phyloP scores from a whole-genome alignment of 2,113 vertebrate species.

The Pycnonotus jocosus region DNA sequence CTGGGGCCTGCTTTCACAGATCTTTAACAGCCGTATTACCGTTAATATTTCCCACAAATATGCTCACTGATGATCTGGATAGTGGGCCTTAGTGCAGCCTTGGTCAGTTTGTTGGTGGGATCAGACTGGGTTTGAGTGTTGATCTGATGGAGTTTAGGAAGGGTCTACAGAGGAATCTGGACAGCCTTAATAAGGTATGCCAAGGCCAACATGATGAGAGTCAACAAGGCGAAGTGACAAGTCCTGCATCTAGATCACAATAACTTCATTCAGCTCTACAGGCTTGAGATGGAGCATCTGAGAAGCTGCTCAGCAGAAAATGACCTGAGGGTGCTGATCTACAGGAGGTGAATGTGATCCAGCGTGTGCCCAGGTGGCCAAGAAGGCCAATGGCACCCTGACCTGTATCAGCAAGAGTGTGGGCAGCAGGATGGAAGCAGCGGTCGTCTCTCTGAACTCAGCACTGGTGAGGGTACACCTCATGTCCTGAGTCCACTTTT shows the following conservation, averaged over 20 bases:
- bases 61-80: not conserved
- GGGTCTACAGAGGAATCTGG: not conserved
- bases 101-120: not conserved
- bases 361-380: not conserved
- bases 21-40: too few relatives aligned
- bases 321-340: not conserved
- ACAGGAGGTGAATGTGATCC: not conserved
- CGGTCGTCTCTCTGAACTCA: not conserved
- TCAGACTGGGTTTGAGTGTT: not conserved
- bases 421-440: not conserved
- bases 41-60: too few relatives aligned
- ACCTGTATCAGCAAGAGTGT: not conserved
- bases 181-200: not conserved
- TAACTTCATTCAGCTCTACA: not conserved
- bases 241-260: not conserved
- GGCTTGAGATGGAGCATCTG: too few relatives aligned
- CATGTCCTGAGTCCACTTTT: not conserved
- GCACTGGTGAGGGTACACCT: not conserved
- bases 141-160: not conserved
- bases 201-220: not conserved
- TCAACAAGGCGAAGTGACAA: fast-evolving
- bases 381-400: not conserved
- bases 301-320: not conserved
- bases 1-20: too few relatives aligned
- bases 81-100: not conserved